Evolutionary conservation across 2,888 invertebrate species (phyloP).

Genomic region (Latrodectus elegans): DNA sequence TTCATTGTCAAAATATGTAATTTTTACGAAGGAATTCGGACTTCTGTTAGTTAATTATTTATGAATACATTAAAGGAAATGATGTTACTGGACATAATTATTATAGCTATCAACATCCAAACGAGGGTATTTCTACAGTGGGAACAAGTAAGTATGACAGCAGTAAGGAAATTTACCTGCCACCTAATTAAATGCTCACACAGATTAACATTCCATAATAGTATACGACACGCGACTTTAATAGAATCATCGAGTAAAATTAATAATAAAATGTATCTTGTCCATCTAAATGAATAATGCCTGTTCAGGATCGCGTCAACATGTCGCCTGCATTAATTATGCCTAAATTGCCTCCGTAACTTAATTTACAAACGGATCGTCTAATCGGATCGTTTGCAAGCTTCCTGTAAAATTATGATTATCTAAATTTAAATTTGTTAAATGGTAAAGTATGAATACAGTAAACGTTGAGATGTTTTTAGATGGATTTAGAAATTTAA

Average conservation of each 20-base stretch:
- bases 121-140: no score
- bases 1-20: no score
- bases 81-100: no score
- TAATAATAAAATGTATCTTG: conserved; percentile 29
- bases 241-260: conserved; percentile 20
- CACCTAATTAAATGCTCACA: conserved; percentile 29
- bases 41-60: no score
- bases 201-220: conserved; percentile 33
- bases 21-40: no score
- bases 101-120: no score
- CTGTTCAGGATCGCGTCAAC: conserved; percentile 23
- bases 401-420: no score
- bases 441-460: no score
- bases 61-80: no score
- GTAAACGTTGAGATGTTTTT: no score
- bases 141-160: neutral
- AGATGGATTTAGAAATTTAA: no score
- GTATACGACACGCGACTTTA: conserved; percentile 10
- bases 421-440: no score
- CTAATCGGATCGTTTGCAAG: neutral
- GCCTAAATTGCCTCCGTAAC: conserved; percentile 40
- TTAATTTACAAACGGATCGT: conserved; percentile 41
- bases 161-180: conserved; percentile 25
- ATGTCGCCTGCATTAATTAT: conserved; percentile 48
- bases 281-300: conserved; percentile 27